A percentile compares a stretch with the other conserved stretches of the same genome.
These are phyloP conservation scores for Pseudoatta argentina DNA, from an alignment of 1,140 invertebrate species.

Conservation along the genomic window DNA sequence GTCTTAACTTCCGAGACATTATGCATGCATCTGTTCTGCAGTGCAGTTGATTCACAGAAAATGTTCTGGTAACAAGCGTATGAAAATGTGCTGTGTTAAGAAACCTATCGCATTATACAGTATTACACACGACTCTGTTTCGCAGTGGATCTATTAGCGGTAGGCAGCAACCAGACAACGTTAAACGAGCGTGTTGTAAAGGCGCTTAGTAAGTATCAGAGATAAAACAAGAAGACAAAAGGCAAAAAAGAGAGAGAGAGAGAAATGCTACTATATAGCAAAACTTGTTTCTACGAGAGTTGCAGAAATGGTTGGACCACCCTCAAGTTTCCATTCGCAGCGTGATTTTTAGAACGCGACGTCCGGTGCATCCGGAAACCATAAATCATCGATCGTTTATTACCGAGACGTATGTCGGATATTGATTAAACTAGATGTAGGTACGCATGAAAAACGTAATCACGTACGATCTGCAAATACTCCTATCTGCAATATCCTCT, in stretches of 20 bases:
- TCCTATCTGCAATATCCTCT: not conserved
- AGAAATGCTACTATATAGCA: not conserved
- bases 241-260: not conserved
- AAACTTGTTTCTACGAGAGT: slow-evolving; percentile 64
- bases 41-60: slow-evolving; percentile 27
- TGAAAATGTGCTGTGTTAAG: slow-evolving; percentile 51
- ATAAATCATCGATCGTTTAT: slow-evolving; percentile 49
- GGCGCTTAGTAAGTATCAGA: slow-evolving; percentile 19
- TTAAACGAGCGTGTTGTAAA: slow-evolving; percentile 35
- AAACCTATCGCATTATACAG: slow-evolving; percentile 43
- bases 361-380: slow-evolving; percentile 40
- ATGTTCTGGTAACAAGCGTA: slow-evolving; percentile 33
- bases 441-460: not conserved
- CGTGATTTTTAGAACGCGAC: slow-evolving; percentile 46
- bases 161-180: not conserved
- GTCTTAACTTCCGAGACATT: not conserved
- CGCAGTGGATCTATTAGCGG: slow-evolving; percentile 39
- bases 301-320: slow-evolving; percentile 65
- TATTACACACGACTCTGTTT: slow-evolving; percentile 44
- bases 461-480: not conserved
- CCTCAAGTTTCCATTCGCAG: slow-evolving; percentile 60
- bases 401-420: not conserved
- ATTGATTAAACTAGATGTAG: not conserved
- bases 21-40: slow-evolving; percentile 4
- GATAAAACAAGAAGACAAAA: slow-evolving; percentile 21